Base-by-base conservation (phyloP, 1,140 invertebrate species). In the Drosophila serrata region DNA sequence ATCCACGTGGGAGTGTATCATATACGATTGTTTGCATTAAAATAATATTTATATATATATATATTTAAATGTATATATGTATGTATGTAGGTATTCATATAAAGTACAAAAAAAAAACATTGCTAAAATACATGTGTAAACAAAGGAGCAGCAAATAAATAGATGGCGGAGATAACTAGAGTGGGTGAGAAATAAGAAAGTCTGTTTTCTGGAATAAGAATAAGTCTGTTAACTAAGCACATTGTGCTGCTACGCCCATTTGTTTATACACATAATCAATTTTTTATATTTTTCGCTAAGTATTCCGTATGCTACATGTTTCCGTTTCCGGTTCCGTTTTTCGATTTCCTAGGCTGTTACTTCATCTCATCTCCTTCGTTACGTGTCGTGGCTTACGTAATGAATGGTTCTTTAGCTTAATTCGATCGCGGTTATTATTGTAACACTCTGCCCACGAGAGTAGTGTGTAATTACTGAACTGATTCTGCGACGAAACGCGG, bases 111-210 rank as follows among this genome's bases (percentile, higher is more conserved):
- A 77, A 75, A 87, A 75, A 86, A 75, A 65, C 72, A 77, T 76
- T 81, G 76, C 77, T 81, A 69, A 86, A 86, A 72, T 81, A 56
- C 74, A 70, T 67, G 57, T 81, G 70, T 81, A 78, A 86, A 86
- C 74, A 75, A 72, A 68, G 58, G 60, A 78, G 82, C 80, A 81
- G 82, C 74, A 76, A 81, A 91, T 90, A 87, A 91, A 91, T 90
- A 74, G 55, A 69, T 69, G 62, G 27, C 27, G 61, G 61, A 72
- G 53, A 51, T 58, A 73, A 72, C 33, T 72, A 70, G 49, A 49
- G n/a, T 33, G 61, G 29, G 40, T 37, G 17, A 51, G n/a, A 49
- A 76, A 51, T 62, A 75, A 69, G 48, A 84, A 64, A 59, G 65
- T 63, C 46, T 42, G 39, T n/a, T 58, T 55, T 55, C 51, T 68